Conservation (phyloP, 2,113 vertebrate species). For the Dinomys branickii region DNA sequence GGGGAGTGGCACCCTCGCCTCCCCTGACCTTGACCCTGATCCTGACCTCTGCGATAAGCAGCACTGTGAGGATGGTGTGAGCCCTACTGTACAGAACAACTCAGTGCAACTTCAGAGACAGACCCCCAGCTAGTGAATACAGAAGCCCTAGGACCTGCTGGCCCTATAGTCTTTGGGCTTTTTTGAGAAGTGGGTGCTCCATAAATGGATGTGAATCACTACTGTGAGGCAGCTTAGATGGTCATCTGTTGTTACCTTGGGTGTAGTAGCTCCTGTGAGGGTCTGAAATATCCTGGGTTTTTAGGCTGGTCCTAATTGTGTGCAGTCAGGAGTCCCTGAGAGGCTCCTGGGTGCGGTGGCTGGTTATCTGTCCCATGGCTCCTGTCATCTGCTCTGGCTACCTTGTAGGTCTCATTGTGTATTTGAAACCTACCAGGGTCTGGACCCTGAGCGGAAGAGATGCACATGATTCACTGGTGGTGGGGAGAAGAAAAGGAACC, state of each 20-base stretch:
- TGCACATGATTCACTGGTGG: fast-evolving
- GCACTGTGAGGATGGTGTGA: background rate
- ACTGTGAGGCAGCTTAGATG: fast-evolving
- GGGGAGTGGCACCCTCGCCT: fast-evolving
- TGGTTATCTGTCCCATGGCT: too few relatives aligned
- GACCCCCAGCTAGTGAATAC: fast-evolving
- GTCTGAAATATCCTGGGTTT: background rate
- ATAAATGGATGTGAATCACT: fast-evolving
- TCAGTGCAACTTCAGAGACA: background rate
- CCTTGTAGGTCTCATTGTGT: fast-evolving
- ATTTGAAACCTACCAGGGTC: fast-evolving
- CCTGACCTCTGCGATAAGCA: background rate
- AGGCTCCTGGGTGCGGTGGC: background rate
- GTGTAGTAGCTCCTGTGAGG: background rate
- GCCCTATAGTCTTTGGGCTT: fast-evolving
- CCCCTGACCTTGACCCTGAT: background rate
- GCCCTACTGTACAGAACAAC: background rate
- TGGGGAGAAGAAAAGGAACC: background rate
- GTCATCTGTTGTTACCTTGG: background rate
- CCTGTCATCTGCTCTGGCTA: background rate
- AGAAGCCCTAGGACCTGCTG: background rate
- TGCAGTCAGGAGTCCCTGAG: background rate
- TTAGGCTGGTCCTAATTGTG: background rate
- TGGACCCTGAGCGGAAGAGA: background rate
- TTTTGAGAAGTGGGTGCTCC: background rate